Conservation (phyloP, 2,797 vertebrate species). For the Gadopsis bispinosus region DNA sequence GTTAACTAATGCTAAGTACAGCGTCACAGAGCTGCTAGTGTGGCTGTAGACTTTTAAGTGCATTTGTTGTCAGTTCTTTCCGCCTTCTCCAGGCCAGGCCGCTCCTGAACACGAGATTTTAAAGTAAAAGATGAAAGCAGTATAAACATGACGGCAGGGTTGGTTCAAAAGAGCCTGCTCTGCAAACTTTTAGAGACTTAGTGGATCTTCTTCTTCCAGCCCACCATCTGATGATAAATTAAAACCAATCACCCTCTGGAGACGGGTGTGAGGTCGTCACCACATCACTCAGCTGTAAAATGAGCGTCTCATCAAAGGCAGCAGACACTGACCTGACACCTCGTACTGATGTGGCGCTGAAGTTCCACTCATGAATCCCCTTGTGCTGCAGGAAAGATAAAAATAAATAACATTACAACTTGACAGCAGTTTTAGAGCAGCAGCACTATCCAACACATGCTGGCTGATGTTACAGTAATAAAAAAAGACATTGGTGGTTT, state of each 20-base stretch:
- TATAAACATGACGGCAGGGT: neutral
- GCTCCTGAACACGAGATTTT: neutral
- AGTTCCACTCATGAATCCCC: conserved; percentile 98
- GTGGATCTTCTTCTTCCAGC: neutral
- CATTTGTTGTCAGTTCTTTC: too few species aligned
- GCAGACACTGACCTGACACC: conserved; percentile 87
- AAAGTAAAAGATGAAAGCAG: neutral
- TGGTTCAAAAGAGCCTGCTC: neutral
- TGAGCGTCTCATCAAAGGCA: neutral
- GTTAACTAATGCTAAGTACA: too few species aligned
- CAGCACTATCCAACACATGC: neutral
- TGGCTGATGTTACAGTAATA: neutral
- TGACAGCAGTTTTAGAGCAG: neutral
- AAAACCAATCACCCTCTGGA: neutral
- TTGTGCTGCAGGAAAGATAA: conserved; percentile 83
- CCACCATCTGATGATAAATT: neutral
- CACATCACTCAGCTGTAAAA: conserved; percentile 18
- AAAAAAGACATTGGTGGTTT: conserved; percentile 10
- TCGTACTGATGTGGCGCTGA: conserved; percentile 91
- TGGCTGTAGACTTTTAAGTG: too few species aligned
- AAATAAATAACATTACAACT: conserved; percentile 30
- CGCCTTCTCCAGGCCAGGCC: neutral
- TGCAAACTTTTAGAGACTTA: neutral
- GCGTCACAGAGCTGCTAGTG: neutral
- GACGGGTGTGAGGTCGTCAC: conserved; percentile 14